Evolutionary conservation across 2,888 invertebrate species (phyloP), one percentile per base, ranked within the genome.

Genomic region (Diaphora mendica): DNA sequence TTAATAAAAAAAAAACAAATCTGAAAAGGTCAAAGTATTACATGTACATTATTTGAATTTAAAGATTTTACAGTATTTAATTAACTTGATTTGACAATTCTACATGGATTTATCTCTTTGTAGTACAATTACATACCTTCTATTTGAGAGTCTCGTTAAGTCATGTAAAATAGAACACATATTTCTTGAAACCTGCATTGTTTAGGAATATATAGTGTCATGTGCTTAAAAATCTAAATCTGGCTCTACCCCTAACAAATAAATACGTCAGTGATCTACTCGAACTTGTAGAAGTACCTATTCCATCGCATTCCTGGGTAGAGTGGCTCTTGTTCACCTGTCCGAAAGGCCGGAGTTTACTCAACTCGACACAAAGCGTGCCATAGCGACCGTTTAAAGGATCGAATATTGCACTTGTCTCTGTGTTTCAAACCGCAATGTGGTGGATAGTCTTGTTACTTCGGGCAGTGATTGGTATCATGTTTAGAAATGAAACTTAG

Each of bases 321-420:
- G 3, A 76, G 75, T 59, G 69, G 70, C 75, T 76, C 72, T 72
- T 70, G 75, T 76, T 72, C 75, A 73, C 72, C 72, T 70, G 75
- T 76, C 72, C 72, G 51, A 44, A 79, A 69, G 72, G 72, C 67
- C 72, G 35, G 64, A 79, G 73, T 79, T 78, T 76, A 72, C 72
- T 79, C 77, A 79, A 81, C 81, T 85, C 81, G 76, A 82, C 85
- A 91, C 92, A 93, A 93, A 93, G 92, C 92, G 86, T 90, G 88
- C 93, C 92, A 89, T 90, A 89, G 89, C 87, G 87, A 84, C 87
- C 88, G 88, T 87, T 86, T 86, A 83, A 81, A 65, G 77, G 79
- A 84, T 81, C 77, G 73, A 66, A 76, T 73, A 79, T 71, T 76
- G 72, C 76, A 77, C 81, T 75, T 64, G 70, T 64, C 23, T 69